Percentiles rank a stretch among this genome's conserved stretches.
Conservation (phyloP, 2,888 invertebrate genomes). For the Ethmia dodecea region DNA sequence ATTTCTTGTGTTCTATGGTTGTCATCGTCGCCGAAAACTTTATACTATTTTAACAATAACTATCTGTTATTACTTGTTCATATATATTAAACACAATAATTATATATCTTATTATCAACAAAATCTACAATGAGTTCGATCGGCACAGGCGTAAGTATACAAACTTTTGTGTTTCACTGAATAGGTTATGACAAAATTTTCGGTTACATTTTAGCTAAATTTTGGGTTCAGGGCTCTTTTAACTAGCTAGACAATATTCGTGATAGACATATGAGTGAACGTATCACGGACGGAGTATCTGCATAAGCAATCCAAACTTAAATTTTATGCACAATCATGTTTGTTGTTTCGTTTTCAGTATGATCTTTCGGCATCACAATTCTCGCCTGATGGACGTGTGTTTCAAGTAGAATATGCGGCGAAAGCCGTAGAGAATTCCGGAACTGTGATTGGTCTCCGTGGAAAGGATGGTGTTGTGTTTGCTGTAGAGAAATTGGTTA, state of each 20-base stretch:
- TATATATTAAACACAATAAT: constrained; percentile 10
- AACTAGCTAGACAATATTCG: background rate
- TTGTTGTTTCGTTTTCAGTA: constrained; percentile 82
- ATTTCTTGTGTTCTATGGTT: constrained; percentile 37
- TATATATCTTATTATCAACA: constrained; percentile 18
- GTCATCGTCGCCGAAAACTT: constrained; percentile 47
- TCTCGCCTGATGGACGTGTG: constrained; percentile 99
- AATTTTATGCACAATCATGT: constrained; percentile 28
- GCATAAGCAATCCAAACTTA: too few relatives aligned
- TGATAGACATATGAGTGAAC: too few relatives aligned
- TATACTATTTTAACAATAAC: constrained; percentile 18
- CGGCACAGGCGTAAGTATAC: constrained; percentile 91
- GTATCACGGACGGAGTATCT: too few relatives aligned
- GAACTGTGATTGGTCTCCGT: constrained; percentile 95
- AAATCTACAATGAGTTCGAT: constrained; percentile 91
- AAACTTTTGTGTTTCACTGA: constrained; percentile 4
- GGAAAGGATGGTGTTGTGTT: constrained; percentile 98
- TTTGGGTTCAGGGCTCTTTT: background rate
- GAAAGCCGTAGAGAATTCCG: constrained; percentile 99
- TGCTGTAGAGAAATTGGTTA: constrained; percentile 97
- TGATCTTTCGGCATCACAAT: constrained; percentile 99
- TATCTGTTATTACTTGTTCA: constrained; percentile 14
- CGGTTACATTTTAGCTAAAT: background rate
- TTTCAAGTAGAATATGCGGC: constrained; percentile 99
- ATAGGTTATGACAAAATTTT: constrained; percentile 36